Evolutionary conservation across 2,797 vertebrate genomes (phyloP).

Genomic region (Meda fulgida): DNA sequence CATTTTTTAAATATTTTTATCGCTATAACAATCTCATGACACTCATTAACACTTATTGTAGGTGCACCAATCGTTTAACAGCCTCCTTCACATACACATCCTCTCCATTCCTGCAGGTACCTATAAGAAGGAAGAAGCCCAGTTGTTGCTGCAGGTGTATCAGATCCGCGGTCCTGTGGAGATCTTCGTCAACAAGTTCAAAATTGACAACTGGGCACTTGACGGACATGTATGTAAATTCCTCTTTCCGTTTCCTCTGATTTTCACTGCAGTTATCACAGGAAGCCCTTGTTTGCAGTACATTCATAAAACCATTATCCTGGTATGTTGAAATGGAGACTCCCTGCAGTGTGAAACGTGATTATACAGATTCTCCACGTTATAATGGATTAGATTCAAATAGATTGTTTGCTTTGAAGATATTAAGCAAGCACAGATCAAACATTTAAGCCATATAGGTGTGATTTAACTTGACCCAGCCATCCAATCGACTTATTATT

Average conservation of each 20-base stretch:
- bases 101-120: constrained; percentile 75
- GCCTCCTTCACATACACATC: background rate
- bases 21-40: background rate
- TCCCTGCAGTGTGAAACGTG: constrained; percentile 13
- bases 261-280: background rate
- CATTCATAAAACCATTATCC: background rate
- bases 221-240: constrained; percentile 91
- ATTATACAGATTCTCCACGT: background rate
- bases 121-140: constrained; percentile 93
- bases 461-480: background rate
- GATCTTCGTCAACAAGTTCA: constrained; percentile 95
- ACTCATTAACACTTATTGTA: background rate
- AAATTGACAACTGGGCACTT: constrained; percentile 93
- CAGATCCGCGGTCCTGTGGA: constrained; percentile 93
- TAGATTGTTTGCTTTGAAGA: constrained; percentile 33
- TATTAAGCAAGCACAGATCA: constrained; percentile 17
- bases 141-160: constrained; percentile 94
- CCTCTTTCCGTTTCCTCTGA: constrained; percentile 1
- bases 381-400: constrained; percentile 28
- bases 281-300: background rate
- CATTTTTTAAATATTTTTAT: background rate
- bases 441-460: background rate
- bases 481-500: background rate
- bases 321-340: background rate
- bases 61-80: background rate